Conservation (phyloP, 2,113 vertebrate species). For the Colius striatus region DNA sequence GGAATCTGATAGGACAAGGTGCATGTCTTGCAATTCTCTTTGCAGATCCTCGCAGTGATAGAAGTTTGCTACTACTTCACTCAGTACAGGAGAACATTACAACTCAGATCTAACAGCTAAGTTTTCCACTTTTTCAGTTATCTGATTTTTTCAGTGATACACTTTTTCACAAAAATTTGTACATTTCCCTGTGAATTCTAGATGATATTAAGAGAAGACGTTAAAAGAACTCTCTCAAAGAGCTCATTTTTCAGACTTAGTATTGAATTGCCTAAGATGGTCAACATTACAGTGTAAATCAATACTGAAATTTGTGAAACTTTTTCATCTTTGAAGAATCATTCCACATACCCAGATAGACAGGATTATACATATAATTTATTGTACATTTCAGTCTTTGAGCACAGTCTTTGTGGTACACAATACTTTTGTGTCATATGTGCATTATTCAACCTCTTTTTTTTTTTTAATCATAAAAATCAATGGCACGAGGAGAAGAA, state of each 20-base stretch:
- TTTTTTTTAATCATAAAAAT: not conserved
- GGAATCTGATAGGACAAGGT: not conserved
- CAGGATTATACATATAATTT: not conserved
- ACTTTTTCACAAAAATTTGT: not conserved
- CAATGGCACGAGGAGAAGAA: not conserved
- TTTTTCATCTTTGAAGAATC: constrained; percentile 7
- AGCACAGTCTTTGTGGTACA: not conserved
- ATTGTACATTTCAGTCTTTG: not conserved
- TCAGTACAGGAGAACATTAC: not conserved
- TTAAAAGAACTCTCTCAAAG: constrained; percentile 36
- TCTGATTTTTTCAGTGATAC: not conserved
- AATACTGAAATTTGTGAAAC: not conserved
- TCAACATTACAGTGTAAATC: not conserved
- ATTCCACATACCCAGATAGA: not conserved
- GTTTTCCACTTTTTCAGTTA: not conserved
- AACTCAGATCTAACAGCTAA: not conserved
- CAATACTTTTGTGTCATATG: not conserved
- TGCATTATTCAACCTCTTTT: not conserved
- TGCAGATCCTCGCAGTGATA: not conserved
- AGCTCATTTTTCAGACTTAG: constrained; percentile 24
- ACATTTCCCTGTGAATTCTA: not conserved
- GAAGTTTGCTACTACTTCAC: not conserved
- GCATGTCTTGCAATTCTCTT: not conserved
- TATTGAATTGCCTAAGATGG: constrained; percentile 39
- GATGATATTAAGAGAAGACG: not conserved